Base-by-base conservation (phyloP, 2,113 vertebrate species). In the Hassar affinis region DNA sequence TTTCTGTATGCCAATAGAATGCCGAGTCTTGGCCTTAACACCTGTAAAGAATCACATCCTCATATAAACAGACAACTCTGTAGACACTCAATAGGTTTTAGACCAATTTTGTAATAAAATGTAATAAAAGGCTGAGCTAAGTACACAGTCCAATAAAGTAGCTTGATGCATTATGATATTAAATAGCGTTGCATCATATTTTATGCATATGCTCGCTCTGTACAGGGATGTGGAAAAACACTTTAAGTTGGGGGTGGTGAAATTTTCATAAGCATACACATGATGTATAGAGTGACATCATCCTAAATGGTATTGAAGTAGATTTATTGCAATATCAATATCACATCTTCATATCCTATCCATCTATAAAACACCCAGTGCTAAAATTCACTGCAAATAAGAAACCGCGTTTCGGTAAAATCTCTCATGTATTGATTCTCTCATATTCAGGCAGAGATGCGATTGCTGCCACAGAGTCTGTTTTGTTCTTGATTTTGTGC, bases 401-500 rank as follows among this genome's bases (percentile, higher is more conserved):
- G n/a, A 51, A 51, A 77, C 4, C 52, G 42, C 52, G 22, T 52
- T 64, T 61, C 42, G 64, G 71, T 52, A 51, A 49, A 62, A 61
- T 62, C 59, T 75, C 56, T 14, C 74, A 14, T 2, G 4, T 56
- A 59, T 66, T 62, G 66, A 71, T 79, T 51, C 35, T 80, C 35
- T 61, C 25, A 75, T 66, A 75, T 72, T 42, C 35, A 33, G 35
- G n/a, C 47, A 83, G 27, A 74, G 76, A 80, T 76, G 57, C 49
- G 74, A 5, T 14, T 12, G 38, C 56, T 84, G 66, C 51, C 75
- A 57, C 30, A 74, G n/a, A 79, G 33, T 82, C 51, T 56, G 76
- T 74, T 76, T 68, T 61, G 35, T 52, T 64, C 7, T 35, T 68
- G 42, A 49, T 47, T 69, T 82, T 78, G 75, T 84, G 54, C 78